A percentile compares a stretch with the other conserved stretches of the same genome.
Conservation (phyloP, 1,140 invertebrate species). For the Micrasema minimum region DNA sequence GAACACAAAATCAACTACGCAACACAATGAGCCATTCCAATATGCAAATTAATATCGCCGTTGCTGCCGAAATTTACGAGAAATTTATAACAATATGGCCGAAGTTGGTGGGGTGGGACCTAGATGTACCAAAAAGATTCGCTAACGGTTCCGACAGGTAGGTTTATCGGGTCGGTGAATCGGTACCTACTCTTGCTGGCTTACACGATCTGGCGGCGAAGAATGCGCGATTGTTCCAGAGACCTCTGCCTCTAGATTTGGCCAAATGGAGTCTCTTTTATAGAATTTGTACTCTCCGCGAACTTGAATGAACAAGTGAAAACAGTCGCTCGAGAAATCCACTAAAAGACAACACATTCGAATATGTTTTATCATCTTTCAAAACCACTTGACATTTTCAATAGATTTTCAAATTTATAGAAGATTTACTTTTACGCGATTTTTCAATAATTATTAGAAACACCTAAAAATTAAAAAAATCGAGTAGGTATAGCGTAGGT, state of each 20-base stretch:
- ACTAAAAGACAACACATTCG: too few species aligned
- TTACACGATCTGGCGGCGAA: slow-evolving; percentile 8
- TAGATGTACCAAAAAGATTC: slow-evolving; percentile 42
- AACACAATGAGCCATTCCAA: slow-evolving; percentile 40
- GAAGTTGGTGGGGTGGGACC: slow-evolving; percentile 20
- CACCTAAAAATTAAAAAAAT: too few species aligned
- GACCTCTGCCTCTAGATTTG: slow-evolving; percentile 7
- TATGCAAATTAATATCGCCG: slow-evolving; percentile 39
- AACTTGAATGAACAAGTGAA: too few species aligned
- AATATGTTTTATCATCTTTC: too few species aligned
- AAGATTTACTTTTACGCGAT: too few species aligned
- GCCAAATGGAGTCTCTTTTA: slow-evolving; percentile 22
- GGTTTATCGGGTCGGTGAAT: slow-evolving; percentile 31
- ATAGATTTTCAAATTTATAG: too few species aligned
- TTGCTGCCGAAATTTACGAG: slow-evolving; percentile 6
- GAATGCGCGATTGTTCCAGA: slow-evolving; percentile 38
- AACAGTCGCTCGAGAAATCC: slow-evolving; percentile 1
- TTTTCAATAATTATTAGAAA: too few species aligned
- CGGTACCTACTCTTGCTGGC: slow-evolving; percentile 13
- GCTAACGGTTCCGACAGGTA: slow-evolving; percentile 27
- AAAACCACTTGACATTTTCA: too few species aligned
- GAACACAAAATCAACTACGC: background rate
- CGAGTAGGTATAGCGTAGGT: too few species aligned
- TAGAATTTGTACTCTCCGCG: slow-evolving; percentile 2
- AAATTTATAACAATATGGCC: slow-evolving; percentile 29